phyloP scores from a whole-genome alignment of 2,113 vertebrate genomes.

The Pelusios castaneus region DNA sequence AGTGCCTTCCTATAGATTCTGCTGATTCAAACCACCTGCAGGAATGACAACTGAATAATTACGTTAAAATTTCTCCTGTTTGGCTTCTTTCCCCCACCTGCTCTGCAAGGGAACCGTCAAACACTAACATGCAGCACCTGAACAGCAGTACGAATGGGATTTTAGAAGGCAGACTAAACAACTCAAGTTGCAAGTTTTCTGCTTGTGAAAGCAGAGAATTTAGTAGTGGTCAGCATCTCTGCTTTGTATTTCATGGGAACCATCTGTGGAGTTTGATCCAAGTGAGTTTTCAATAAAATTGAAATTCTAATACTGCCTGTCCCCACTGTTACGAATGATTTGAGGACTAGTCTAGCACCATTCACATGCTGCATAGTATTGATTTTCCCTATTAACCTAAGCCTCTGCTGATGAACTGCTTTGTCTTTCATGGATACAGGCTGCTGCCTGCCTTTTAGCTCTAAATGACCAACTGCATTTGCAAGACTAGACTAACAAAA shows the following conservation, averaged over 20 bases:
- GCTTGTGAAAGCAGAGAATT: neutral
- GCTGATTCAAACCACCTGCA: slow-evolving; percentile 51
- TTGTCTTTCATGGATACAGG: slow-evolving; percentile 20
- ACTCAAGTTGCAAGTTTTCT: neutral
- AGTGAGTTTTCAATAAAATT: neutral
- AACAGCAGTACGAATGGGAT: neutral
- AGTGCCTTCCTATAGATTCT: slow-evolving; percentile 18
- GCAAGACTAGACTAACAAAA: neutral
- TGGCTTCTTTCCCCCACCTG: neutral
- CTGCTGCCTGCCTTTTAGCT: slow-evolving; percentile 40
- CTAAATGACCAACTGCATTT: slow-evolving; percentile 11
- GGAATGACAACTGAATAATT: slow-evolving; percentile 5
- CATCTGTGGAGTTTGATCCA: neutral
- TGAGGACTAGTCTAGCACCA: neutral
- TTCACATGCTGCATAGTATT: neutral
- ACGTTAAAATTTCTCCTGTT: neutral
- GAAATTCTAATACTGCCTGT: neutral
- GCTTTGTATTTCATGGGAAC: neutral
- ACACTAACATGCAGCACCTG: neutral
- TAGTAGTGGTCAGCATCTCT: neutral
- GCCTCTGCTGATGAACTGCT: slow-evolving; percentile 8
- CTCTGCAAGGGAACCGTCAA: rapidly evolving
- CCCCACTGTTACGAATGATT: rapidly evolving
- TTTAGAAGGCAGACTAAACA: neutral
- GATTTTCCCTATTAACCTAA: slow-evolving; percentile 1